phyloP scores from a whole-genome alignment of 2,888 invertebrate species.

The Saturnia japonica region DNA sequence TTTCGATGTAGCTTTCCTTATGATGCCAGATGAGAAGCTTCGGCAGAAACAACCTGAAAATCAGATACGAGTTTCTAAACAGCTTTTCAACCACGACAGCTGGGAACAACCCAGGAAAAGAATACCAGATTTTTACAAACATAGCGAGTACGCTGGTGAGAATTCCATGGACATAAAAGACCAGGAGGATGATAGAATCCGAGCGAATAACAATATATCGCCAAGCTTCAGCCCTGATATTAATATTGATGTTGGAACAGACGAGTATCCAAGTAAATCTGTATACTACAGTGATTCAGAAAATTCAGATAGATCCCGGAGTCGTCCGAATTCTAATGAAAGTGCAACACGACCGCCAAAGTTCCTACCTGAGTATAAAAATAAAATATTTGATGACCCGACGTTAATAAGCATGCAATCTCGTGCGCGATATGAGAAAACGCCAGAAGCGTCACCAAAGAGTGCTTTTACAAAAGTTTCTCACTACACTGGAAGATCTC shows the following conservation, averaged over 20 bases:
- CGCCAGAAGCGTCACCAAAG: constrained; percentile 80
- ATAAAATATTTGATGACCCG: constrained; percentile 84
- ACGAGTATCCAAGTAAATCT: constrained; percentile 75
- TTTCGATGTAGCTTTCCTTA: constrained; percentile 94
- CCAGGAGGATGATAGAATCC: constrained; percentile 68
- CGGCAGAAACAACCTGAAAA: constrained; percentile 84
- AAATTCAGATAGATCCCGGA: constrained; percentile 74
- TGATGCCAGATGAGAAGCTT: constrained; percentile 92
- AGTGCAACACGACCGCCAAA: constrained; percentile 79
- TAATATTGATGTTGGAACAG: constrained; percentile 78
- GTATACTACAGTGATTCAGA: constrained; percentile 78
- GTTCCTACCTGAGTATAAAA: constrained; percentile 77
- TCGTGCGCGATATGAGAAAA: constrained; percentile 73
- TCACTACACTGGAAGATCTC: constrained; percentile 79
- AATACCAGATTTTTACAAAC: constrained; percentile 72
- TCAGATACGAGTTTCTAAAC: constrained; percentile 77
- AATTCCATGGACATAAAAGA: constrained; percentile 64
- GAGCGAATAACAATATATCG: constrained; percentile 73
- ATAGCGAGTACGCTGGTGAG: constrained; percentile 66
- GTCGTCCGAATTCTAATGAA: constrained; percentile 79
- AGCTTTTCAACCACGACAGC: constrained; percentile 73
- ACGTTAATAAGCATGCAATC: constrained; percentile 77
- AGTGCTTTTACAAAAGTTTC: constrained; percentile 94
- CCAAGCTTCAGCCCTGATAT: constrained; percentile 75
- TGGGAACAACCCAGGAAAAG: constrained; percentile 73